Percentiles rank a stretch among this genome's conserved stretches.
Evolutionary conservation across 2,113 vertebrate genomes (phyloP).

Genomic region (Empidonax alnorum): DNA sequence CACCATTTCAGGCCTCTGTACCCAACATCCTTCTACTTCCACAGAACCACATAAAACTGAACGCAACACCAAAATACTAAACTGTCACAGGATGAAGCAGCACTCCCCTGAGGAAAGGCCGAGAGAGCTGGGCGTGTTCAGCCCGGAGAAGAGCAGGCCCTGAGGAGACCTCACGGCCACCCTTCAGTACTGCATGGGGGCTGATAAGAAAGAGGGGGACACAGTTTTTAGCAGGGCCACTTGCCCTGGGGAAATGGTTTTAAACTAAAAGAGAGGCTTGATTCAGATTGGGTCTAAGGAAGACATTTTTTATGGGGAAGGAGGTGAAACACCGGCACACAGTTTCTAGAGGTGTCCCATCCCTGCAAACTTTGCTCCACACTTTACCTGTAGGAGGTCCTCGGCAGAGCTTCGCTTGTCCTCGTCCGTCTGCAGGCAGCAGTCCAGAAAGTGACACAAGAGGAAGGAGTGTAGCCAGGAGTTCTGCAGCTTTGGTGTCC

Average conservation of each 20-base stretch:
- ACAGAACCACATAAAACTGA: no score
- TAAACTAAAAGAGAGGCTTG: neutral
- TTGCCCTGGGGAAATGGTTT: neutral
- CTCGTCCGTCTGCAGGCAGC: constrained; percentile 94
- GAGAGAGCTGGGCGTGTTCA: neutral
- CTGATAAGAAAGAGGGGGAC: neutral
- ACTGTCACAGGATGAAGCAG: neutral
- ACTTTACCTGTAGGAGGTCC: constrained; percentile 90
- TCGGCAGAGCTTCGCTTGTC: constrained; percentile 92
- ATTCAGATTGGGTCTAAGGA: neutral
- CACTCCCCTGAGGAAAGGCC: neutral
- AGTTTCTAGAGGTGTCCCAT: no score
- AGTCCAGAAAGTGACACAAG: constrained; percentile 92
- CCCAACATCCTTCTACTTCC: neutral
- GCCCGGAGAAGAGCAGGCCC: neutral
- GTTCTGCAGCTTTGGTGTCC: constrained; percentile 94
- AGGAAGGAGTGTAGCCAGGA: constrained; percentile 89
- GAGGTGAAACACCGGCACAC: neutral
- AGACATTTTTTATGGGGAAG: neutral
- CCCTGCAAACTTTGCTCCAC: neutral
- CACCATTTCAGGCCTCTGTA: neutral
- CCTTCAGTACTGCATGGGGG: neutral
- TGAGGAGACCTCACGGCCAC: rapidly evolving
- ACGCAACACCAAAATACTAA: no score
- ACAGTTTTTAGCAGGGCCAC: neutral